Percentiles rank a stretch among this genome's conserved stretches.
Conservation (phyloP, 1,140 invertebrate genomes). For the Zaprionus kolodkinae region DNA sequence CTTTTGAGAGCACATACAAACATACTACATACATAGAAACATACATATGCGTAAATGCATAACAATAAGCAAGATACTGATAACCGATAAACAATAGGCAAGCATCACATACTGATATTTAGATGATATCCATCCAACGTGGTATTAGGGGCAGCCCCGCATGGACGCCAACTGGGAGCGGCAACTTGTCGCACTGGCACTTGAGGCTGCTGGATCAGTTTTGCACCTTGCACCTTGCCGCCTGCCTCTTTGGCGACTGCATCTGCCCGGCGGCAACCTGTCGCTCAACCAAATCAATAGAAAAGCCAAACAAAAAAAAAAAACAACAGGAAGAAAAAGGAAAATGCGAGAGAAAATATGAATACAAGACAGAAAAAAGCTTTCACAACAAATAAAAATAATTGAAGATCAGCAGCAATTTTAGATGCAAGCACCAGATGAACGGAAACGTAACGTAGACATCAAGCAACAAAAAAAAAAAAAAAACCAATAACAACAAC, state of each 20-base stretch:
- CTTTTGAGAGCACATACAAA: conserved; percentile 36
- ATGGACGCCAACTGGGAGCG: conserved; percentile 26
- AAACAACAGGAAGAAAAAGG: not conserved
- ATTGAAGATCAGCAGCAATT: conserved; percentile 14
- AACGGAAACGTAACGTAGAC: conserved; percentile 29
- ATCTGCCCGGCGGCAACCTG: not conserved
- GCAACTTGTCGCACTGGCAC: conserved; percentile 19
- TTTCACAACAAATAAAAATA: conserved; percentile 9
- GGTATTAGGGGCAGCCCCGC: conserved; percentile 1
- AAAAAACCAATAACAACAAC: no score
- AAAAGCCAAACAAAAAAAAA: conserved; percentile 24
- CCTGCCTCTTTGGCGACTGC: conserved; percentile 8
- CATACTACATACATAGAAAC: conserved; percentile 24
- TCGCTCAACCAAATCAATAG: conserved; percentile 27
- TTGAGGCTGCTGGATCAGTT: conserved; percentile 48
- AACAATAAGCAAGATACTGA: conserved; percentile 37
- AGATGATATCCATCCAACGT: conserved; percentile 5
- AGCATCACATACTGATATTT: conserved; percentile 6
- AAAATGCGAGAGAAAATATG: not conserved
- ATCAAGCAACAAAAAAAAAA: conserved; percentile 18
- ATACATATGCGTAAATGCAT: conserved; percentile 19
- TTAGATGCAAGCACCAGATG: conserved; percentile 18
- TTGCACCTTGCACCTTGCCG: conserved; percentile 21
- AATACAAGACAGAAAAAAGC: conserved; percentile 6
- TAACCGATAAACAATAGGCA: conserved; percentile 8